Conservation (phyloP, 2,888 invertebrate species). For the Leucophora obtusa region DNA sequence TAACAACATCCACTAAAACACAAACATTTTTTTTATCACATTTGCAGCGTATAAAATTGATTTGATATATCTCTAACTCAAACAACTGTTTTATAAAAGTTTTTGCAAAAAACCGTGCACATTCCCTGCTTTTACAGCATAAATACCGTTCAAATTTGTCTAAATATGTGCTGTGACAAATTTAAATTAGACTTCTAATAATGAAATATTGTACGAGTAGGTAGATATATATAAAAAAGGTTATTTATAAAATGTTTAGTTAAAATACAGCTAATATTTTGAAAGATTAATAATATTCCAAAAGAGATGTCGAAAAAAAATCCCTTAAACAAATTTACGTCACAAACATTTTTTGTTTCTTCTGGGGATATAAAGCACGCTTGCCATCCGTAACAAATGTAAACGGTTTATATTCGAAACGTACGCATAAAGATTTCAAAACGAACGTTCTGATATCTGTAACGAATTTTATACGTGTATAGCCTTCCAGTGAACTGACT, state of each 20-base stretch:
- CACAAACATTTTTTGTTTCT: neutral
- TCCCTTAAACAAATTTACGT: slow-evolving; percentile 26
- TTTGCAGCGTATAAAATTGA: slow-evolving; percentile 60
- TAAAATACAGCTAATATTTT: slow-evolving; percentile 32
- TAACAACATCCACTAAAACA: neutral
- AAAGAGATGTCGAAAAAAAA: slow-evolving; percentile 23
- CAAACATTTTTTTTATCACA: slow-evolving; percentile 28
- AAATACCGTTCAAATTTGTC: slow-evolving; percentile 58
- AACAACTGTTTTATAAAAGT: slow-evolving; percentile 23
- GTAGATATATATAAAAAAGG: slow-evolving; percentile 1
- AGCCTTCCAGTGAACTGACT: slow-evolving; percentile 44
- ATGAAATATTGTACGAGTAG: slow-evolving; percentile 11
- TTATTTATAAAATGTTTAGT: slow-evolving; percentile 34
- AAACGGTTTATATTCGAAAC: slow-evolving; percentile 57
- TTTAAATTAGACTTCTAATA: slow-evolving; percentile 55
- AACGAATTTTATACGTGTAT: slow-evolving; percentile 59
- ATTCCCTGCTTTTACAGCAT: slow-evolving; percentile 9
- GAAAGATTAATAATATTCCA: slow-evolving; percentile 34
- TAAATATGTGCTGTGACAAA: slow-evolving; percentile 64
- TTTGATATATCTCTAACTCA: slow-evolving; percentile 34
- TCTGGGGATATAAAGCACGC: slow-evolving; percentile 43
- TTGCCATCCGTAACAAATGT: slow-evolving; percentile 58
- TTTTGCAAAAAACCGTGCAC: slow-evolving; percentile 35
- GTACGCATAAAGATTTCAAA: slow-evolving; percentile 51
- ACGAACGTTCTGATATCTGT: slow-evolving; percentile 59